These are phyloP conservation scores for Muscicapa comitata DNA, from an alignment of 2,797 vertebrate genomes.

Conservation along the genomic window DNA sequence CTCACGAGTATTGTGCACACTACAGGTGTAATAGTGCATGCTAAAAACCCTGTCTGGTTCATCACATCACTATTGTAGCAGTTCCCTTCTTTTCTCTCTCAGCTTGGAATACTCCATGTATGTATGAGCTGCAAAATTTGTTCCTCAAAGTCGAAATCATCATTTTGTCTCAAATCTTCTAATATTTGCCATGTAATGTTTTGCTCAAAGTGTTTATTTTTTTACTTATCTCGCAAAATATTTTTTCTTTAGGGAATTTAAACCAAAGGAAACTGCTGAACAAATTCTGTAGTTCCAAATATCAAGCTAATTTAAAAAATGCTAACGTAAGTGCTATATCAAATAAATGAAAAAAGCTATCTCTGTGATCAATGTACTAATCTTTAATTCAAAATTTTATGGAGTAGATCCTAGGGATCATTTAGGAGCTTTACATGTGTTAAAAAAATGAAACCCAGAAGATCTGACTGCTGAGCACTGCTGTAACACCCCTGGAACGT, in stretches of 20 bases:
- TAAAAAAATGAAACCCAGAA: constrained; percentile 20
- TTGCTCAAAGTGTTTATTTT: background rate
- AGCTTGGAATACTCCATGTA: background rate
- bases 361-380: accelerated
- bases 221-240: background rate
- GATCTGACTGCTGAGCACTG: constrained; percentile 31
- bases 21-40: too few relatives aligned
- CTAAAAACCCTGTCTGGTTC: background rate
- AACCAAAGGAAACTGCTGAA: background rate
- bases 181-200: background rate
- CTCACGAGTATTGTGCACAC: accelerated
- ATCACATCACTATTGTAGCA: background rate
- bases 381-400: background rate
- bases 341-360: background rate
- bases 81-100: background rate
- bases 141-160: background rate
- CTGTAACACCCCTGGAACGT: constrained; percentile 63
- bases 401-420: constrained; percentile 29
- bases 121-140: background rate
- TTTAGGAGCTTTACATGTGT: constrained; percentile 13
- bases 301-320: background rate
- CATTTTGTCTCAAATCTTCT: background rate
- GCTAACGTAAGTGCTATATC: background rate
- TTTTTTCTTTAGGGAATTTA: background rate
- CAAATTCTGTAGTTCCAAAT: background rate